These are phyloP conservation scores for Rhogogaster chlorosoma DNA, from an alignment of 2,888 invertebrate species.

Conservation along the genomic window DNA sequence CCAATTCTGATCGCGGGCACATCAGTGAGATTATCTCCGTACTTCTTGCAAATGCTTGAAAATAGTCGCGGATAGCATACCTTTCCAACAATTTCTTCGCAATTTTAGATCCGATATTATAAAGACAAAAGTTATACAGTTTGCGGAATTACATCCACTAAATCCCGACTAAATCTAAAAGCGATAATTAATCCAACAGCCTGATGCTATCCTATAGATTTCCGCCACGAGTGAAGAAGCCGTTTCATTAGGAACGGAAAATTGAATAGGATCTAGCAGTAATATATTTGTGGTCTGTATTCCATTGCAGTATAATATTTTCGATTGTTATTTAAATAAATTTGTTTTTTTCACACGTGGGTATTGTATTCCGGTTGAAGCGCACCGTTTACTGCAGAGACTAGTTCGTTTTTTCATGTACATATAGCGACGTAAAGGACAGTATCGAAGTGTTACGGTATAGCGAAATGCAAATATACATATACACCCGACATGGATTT, in stretches of 20 bases:
- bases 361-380: background rate
- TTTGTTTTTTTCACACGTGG: background rate
- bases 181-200: background rate
- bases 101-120: background rate
- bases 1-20: background rate
- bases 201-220: background rate
- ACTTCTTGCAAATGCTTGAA: background rate
- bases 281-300: background rate
- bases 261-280: background rate
- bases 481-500: slow-evolving; percentile 20
- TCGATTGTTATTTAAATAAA: background rate
- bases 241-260: background rate
- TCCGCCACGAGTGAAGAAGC: background rate
- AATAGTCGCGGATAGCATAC: background rate
- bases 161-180: background rate
- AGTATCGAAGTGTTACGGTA: slow-evolving; percentile 14
- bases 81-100: background rate
- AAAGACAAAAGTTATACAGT: background rate
- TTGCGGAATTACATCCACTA: background rate
- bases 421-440: background rate
- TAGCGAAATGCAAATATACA: slow-evolving; percentile 19
- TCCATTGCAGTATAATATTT: background rate
- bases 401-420: background rate
- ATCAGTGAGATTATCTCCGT: background rate
- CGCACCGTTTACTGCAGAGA: background rate